Percentiles rank a stretch among this genome's conserved stretches.
Evolutionary conservation across 37 sponge, comb jelly and placozoan genomes (phyloP).

Genomic region (Cliona cf. orientalis): DNA sequence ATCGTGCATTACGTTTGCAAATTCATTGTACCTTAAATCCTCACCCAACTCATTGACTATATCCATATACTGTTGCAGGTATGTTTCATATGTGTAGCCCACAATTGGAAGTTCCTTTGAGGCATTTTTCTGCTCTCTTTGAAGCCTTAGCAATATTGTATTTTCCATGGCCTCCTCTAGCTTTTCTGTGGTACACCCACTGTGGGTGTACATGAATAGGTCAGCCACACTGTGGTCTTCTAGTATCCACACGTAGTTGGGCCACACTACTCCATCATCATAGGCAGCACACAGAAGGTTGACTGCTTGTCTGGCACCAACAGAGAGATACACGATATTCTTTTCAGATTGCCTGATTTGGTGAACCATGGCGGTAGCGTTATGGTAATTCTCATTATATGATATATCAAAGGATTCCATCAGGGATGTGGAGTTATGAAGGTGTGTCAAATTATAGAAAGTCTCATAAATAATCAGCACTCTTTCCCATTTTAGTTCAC

Average conservation of each 20-base stretch:
- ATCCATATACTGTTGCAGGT: no score
- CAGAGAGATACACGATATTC: conserved; percentile 8
- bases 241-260: conserved; percentile 17
- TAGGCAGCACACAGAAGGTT: neutral
- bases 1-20: conserved; percentile 9
- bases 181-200: neutral
- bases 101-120: no score
- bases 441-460: neutral
- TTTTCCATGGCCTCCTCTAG: neutral
- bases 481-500: neutral
- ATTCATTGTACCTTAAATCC: neutral
- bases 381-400: no score
- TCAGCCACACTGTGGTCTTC: neutral
- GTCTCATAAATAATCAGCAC: neutral
- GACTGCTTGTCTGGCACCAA: neutral
- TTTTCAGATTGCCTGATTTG: neutral
- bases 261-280: neutral
- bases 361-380: neutral
- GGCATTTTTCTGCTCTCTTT: neutral
- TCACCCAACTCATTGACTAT: neutral
- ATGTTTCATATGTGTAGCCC: neutral
- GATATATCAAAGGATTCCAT: neutral
- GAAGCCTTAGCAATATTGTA: neutral
- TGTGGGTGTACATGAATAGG: neutral
- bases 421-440: neutral